A percentile compares a stretch with the other conserved stretches of the same genome.
phyloP scores from a whole-genome alignment of 1,140 invertebrate genomes.

The Nylanderia fulva region DNA sequence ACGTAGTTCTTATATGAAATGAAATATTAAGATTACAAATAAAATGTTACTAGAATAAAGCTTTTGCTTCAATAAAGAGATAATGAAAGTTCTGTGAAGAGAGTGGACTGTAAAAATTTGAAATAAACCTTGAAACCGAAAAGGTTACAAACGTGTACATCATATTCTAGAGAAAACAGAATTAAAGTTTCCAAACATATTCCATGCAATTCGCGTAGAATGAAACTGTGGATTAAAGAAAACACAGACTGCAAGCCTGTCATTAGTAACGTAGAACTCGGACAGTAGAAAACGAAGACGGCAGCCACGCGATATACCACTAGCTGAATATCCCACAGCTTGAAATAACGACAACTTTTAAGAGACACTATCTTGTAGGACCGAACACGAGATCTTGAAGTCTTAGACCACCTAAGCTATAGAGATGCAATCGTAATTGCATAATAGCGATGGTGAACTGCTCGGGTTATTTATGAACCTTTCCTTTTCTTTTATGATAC shows the following conservation, averaged over 20 bases:
- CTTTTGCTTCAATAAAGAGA: neutral
- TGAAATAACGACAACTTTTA: conserved; percentile 72
- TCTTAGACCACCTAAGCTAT: conserved; percentile 79
- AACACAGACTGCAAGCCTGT: conserved; percentile 8
- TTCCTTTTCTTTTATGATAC: conserved; percentile 78
- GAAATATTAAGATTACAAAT: neutral
- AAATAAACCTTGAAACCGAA: neutral
- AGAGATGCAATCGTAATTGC: conserved; percentile 85
- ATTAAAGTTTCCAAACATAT: neutral
- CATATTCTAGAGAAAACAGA: no score
- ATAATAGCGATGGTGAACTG: conserved; percentile 83
- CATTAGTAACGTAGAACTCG: conserved; percentile 25
- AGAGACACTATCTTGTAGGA: conserved; percentile 73
- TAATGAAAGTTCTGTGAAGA: neutral
- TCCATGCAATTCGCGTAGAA: neutral
- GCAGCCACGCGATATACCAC: conserved; percentile 47
- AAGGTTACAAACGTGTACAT: no score
- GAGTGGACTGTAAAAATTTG: neutral
- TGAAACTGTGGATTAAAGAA: neutral
- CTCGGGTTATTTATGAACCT: conserved; percentile 83
- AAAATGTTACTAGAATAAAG: neutral
- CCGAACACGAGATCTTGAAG: conserved; percentile 68
- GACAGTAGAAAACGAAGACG: conserved; percentile 45
- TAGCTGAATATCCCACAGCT: conserved; percentile 18
- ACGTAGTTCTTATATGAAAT: neutral